Conservation (phyloP, 1,140 invertebrate species). For the Drosophila mauritiana region DNA sequence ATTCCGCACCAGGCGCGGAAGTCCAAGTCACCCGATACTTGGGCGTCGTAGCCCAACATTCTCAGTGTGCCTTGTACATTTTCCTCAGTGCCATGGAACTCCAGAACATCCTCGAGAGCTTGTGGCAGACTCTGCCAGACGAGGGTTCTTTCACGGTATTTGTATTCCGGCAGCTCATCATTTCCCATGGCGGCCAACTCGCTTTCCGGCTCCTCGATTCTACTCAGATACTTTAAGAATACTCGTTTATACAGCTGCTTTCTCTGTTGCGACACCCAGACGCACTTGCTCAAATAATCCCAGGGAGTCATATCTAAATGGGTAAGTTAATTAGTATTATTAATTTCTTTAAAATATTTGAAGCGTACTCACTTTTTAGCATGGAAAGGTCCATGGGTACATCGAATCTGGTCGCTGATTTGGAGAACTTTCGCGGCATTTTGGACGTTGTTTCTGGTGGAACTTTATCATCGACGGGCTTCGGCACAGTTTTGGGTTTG, state of each 20-base stretch:
- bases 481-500: slow-evolving; percentile 48
- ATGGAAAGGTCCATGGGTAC: slow-evolving; percentile 86
- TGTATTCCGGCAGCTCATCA: slow-evolving; percentile 64
- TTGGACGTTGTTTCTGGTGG: slow-evolving; percentile 63
- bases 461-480: slow-evolving; percentile 50
- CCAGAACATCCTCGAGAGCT: slow-evolving; percentile 77
- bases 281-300: slow-evolving; percentile 86
- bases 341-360: neutral
- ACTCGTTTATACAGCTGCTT: slow-evolving; percentile 86
- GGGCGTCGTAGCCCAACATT: slow-evolving; percentile 52
- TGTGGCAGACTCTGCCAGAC: slow-evolving; percentile 60
- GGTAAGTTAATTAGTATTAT: neutral
- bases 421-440: slow-evolving; percentile 87
- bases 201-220: slow-evolving; percentile 63
- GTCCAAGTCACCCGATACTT: slow-evolving; percentile 63
- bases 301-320: slow-evolving; percentile 86
- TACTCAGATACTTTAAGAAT: slow-evolving; percentile 71
- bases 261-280: slow-evolving; percentile 86
- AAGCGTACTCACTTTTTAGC: slow-evolving; percentile 84
- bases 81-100: slow-evolving; percentile 75
- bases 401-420: slow-evolving; percentile 88
- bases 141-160: slow-evolving; percentile 72
- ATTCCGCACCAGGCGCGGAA: slow-evolving; percentile 87
- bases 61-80: slow-evolving; percentile 65
- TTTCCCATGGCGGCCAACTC: slow-evolving; percentile 39